Evolutionary conservation across 1,140 invertebrate species (phyloP).

Genomic region (Bombyx mori): DNA sequence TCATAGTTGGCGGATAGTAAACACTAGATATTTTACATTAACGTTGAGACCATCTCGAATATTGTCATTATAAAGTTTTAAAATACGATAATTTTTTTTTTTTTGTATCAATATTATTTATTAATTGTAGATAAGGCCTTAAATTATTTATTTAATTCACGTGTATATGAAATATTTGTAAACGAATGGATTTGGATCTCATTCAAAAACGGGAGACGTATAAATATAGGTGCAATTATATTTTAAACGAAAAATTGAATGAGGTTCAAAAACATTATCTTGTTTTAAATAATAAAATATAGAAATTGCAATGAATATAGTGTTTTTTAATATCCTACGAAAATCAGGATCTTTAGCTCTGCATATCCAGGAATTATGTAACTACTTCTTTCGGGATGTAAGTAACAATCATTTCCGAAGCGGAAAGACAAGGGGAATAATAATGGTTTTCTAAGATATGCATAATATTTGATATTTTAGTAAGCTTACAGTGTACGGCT

Average conservation of each 20-base stretch:
- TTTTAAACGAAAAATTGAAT: slow-evolving; percentile 44
- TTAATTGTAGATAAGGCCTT: slow-evolving; percentile 42
- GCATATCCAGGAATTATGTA: too few species aligned
- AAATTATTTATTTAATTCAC: slow-evolving; percentile 35
- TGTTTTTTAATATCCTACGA: background rate
- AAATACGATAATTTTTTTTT: slow-evolving; percentile 28
- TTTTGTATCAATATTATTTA: slow-evolving; percentile 27
- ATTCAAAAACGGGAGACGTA: slow-evolving; percentile 48
- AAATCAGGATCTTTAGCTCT: too few species aligned
- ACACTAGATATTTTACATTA: slow-evolving; percentile 17
- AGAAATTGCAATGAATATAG: slow-evolving; percentile 5
- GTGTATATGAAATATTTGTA: background rate
- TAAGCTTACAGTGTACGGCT: too few species aligned
- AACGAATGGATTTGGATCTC: slow-evolving; percentile 29
- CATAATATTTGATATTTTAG: too few species aligned
- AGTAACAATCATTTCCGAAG: too few species aligned
- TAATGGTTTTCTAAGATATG: too few species aligned
- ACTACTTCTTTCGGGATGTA: too few species aligned
- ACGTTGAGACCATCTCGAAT: slow-evolving; percentile 28
- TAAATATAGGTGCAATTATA: slow-evolving; percentile 61
- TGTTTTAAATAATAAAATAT: slow-evolving; percentile 28
- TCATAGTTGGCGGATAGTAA: slow-evolving; percentile 43
- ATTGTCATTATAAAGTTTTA: slow-evolving; percentile 30
- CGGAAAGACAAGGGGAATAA: too few species aligned
- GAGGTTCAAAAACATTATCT: slow-evolving; percentile 30